Conservation (phyloP, 1,140 invertebrate genomes). For the Bombus fervidus region DNA sequence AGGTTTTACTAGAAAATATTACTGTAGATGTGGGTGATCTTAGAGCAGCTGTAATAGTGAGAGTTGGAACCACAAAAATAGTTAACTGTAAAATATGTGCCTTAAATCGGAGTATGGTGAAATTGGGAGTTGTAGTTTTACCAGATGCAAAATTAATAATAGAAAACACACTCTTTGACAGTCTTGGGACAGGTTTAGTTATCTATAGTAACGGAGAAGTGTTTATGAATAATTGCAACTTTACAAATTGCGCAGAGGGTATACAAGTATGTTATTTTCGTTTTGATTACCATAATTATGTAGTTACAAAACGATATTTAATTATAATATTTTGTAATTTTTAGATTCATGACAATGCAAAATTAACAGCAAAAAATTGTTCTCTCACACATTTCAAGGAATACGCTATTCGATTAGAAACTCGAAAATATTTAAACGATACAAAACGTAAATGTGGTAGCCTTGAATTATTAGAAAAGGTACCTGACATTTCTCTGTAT, state of each 20-base stretch:
- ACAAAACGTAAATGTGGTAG: slow-evolving; percentile 64
- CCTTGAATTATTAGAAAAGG: slow-evolving; percentile 65
- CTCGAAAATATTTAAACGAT: slow-evolving; percentile 67
- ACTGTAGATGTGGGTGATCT: slow-evolving; percentile 74
- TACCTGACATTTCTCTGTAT: slow-evolving; percentile 69
- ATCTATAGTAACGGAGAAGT: slow-evolving; percentile 72
- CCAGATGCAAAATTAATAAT: slow-evolving; percentile 74
- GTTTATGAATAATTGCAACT: slow-evolving; percentile 70
- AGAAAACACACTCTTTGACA: slow-evolving; percentile 71
- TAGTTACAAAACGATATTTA: slow-evolving; percentile 12
- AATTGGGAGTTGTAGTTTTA: slow-evolving; percentile 78
- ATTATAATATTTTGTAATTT: slow-evolving; percentile 11
- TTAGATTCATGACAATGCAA: slow-evolving; percentile 67
- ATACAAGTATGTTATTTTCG: slow-evolving; percentile 70
- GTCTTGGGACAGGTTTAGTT: slow-evolving; percentile 75
- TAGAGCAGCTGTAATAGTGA: slow-evolving; percentile 74
- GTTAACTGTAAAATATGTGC: slow-evolving; percentile 73
- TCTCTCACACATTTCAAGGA: slow-evolving; percentile 74
- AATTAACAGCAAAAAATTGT: slow-evolving; percentile 69
- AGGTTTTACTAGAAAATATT: slow-evolving; percentile 77
- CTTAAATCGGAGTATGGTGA: slow-evolving; percentile 72
- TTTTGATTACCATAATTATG: not conserved
- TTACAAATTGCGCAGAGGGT: slow-evolving; percentile 76
- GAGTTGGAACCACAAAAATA: slow-evolving; percentile 73
- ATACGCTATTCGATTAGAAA: slow-evolving; percentile 76